Evolutionary conservation across 2,888 invertebrate genomes (phyloP), one percentile per base, ranked within the genome.

Genomic region (Eupithecia pulchellata): DNA sequence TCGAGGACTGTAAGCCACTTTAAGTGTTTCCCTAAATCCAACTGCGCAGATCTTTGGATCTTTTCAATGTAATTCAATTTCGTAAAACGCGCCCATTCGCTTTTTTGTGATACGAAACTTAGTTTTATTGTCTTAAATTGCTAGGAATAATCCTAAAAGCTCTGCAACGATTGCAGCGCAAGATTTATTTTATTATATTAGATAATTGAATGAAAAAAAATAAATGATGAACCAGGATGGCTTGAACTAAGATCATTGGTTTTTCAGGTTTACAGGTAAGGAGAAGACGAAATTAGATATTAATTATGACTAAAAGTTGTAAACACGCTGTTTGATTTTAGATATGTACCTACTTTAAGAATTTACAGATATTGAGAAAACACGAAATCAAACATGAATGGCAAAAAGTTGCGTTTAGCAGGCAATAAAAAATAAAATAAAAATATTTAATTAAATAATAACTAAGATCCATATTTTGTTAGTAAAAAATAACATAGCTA

Each of bases 31-130:
- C 80, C 86, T 82, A 86, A 90, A 90, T 86, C 88, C 89, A 75
- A 80, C 87, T 83, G 86, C 78, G 76, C 79, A 82, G 82, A 90
- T 91, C 90, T 87, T 83, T 81, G 87, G 83, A 89, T 91, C 87
- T 89, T 85, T 90, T 88, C 89, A 89, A 88, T 89, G 87, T 88
- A 90, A 90, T 91, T 91, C 90, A 90, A 91, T 91, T 91, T 90
- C 82, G 82, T 84, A 83, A 77, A 85, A 86, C 85, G 83, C 80
- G 84, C 82, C 81, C 85, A 85, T 87, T 87, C 85, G 80, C 84
- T 86, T 84, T 84, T 76, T 30, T 73, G 73, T 75, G 76, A 78
- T 72, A 75, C 78, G 77, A 77, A 77, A 73, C 80, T 72, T 79
- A 75, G 69, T 69, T 77, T 70, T 68, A 71, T 69, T 69, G 65